Evolutionary conservation across 2,888 invertebrate species (phyloP).

Genomic region (Tenthredo mesomela): DNA sequence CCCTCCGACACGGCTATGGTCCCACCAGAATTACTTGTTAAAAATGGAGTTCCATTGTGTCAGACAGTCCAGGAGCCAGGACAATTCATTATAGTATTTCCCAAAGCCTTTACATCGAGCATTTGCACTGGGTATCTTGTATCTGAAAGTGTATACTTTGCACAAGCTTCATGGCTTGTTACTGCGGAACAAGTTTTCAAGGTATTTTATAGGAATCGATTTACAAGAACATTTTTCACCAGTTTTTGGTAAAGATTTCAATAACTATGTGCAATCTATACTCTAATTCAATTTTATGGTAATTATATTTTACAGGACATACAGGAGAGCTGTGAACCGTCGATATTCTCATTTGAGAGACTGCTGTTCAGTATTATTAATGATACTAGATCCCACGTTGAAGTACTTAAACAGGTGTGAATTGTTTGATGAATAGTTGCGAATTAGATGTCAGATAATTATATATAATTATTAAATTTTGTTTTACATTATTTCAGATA

Average conservation of each 20-base stretch:
- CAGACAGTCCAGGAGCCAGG: slow-evolving; percentile 91
- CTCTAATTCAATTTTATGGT: background rate
- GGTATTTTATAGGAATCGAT: slow-evolving; percentile 76
- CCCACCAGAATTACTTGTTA: slow-evolving; percentile 88
- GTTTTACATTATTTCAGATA: slow-evolving; percentile 74
- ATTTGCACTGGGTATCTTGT: slow-evolving; percentile 93
- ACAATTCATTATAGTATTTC: slow-evolving; percentile 94
- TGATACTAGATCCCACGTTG: slow-evolving; percentile 83
- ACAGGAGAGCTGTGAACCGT: slow-evolving; percentile 91
- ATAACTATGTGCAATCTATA: slow-evolving; percentile 1
- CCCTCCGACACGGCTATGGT: slow-evolving; percentile 96
- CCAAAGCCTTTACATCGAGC: slow-evolving; percentile 92
- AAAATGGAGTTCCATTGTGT: slow-evolving; percentile 88
- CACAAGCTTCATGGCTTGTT: slow-evolving; percentile 89
- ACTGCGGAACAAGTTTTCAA: slow-evolving; percentile 87
- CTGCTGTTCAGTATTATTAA: slow-evolving; percentile 87
- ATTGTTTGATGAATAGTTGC: background rate
- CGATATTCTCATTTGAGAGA: slow-evolving; percentile 93
- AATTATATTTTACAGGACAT: slow-evolving; percentile 82
- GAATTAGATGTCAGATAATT: slow-evolving; percentile 9
- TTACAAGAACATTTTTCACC: slow-evolving; percentile 41
- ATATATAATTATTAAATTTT: slow-evolving; percentile 18
- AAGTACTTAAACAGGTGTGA: slow-evolving; percentile 82
- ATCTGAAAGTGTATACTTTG: slow-evolving; percentile 96
- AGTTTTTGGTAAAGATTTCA: slow-evolving; percentile 46